Conservation (phyloP, 2,113 vertebrate genomes). For the Ochotona princeps region DNA sequence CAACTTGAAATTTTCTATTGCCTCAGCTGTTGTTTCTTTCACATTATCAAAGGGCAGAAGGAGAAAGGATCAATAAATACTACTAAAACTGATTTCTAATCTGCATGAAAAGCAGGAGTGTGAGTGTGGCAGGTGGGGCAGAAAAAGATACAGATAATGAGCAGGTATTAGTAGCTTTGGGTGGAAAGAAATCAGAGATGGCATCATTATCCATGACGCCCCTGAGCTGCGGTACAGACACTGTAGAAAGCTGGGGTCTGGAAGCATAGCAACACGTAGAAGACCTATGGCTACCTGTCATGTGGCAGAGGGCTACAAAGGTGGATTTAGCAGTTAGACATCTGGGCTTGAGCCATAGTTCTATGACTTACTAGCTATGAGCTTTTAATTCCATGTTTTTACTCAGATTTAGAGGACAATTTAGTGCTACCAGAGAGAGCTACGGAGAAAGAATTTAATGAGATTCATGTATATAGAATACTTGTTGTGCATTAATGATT, state of each 20-base stretch:
- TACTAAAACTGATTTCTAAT: constrained; percentile 51
- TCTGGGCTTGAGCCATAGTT: constrained; percentile 18
- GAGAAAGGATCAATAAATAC: constrained; percentile 49
- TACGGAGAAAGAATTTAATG: neutral
- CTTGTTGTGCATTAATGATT: accelerated
- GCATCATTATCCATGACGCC: constrained; percentile 27
- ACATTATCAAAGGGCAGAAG: constrained; percentile 25
- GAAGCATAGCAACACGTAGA: neutral
- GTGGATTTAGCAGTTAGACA: constrained; percentile 2
- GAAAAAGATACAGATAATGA: neutral
- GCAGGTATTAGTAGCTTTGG: neutral
- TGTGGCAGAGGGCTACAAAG: neutral
- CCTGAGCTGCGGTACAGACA: constrained; percentile 62
- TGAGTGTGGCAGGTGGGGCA: neutral
- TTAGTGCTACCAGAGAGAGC: neutral
- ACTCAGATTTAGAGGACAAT: constrained; percentile 29
- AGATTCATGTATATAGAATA: neutral
- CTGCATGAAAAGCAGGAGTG: constrained; percentile 3
- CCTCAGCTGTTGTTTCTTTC: constrained; percentile 50
- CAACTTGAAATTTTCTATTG: constrained; percentile 70
- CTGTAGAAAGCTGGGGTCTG: neutral
- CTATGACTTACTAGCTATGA: constrained; percentile 13
- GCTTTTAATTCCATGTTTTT: neutral
- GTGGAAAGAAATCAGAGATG: too few relatives aligned
- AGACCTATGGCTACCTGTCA: neutral